Conservation (phyloP, 2,113 vertebrate species). For the cattle (Bos taurus) region ARS-UCD2.0 NC_037352.1:33936501-33937000, state of each 20-base stretch:
- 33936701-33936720: neutral
- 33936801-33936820: neutral
- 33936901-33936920: neutral
- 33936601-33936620: neutral
- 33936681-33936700: neutral
- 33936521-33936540: neutral
- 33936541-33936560: neutral
- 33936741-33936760: neutral
- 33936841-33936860: neutral
- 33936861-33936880: neutral
- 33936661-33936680: neutral
- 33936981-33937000: neutral
- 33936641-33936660: neutral
- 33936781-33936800: neutral
- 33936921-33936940: neutral
- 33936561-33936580: neutral
- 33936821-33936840: neutral
- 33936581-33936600: neutral
- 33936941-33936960: rapidly evolving
- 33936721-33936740: neutral
- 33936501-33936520: neutral
- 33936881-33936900: neutral
- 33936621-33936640: neutral
- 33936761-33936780: neutral
- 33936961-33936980: neutral